Base-by-base conservation (phyloP, 2,888 invertebrate genomes). In the Oscheius myriophilus region DNA sequence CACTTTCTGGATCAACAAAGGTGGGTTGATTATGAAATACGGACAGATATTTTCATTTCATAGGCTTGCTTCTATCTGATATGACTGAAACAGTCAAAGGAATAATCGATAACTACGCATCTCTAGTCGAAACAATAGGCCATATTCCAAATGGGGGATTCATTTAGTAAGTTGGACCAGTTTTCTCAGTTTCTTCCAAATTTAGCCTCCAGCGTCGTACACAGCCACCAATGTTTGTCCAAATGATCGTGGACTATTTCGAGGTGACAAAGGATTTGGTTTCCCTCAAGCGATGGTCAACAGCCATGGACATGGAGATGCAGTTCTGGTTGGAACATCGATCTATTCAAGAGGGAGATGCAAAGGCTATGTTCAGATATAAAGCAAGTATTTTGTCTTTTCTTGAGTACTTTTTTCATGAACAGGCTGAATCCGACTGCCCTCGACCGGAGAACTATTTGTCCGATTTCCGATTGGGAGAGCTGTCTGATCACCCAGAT, bases 1-100 rank as follows among this genome's bases (percentile, higher is more conserved):
- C 87, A 93, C 94, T 0, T 95, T 93, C 87, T 96, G 95, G 95
- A 93, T 94, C 67, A 90, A 95, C 76, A 91, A 92, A 81, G 96
- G 83, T 72, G 42, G 21, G 53, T 25, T 33, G 33, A 6, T 33
- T 9, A 6, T 9, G 33, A 7, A 3, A 18, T 18, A 46, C 2
- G 3, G 6, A 18, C 3, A 2, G 12, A 16, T 66, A 39, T 25
- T 41, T 4, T 16, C 21, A 42, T 52, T 41, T 55, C 72, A 55
- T 39, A 78, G 81, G 95, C 1, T 90, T 96, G 0, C 89, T 95
- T 6, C 88, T 92, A 23, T 93, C 92, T 0, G 93, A 93, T 87
- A 94, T 96, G 95, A 87, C 89, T 63, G 78, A 89, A 0, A 95
- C 95, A 0, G 93, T 91, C 0, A 88, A 80, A 73, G 92, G 92